Base-by-base conservation (phyloP, 2,797 vertebrate species). In the Graptemys geographica region DNA sequence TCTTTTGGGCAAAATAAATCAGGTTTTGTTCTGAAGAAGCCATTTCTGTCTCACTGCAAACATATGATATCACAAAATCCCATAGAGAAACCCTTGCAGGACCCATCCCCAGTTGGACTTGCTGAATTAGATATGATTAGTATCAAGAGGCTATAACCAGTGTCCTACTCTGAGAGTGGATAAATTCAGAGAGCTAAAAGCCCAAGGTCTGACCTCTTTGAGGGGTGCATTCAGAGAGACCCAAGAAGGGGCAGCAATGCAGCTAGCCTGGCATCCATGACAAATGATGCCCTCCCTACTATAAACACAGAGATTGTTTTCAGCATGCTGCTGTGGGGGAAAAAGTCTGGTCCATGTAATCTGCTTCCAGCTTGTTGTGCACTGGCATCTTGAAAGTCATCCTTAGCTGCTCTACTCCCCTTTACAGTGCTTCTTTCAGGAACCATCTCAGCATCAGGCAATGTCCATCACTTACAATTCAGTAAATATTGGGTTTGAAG, bases 331-430 rank as follows among this genome's bases (percentile, higher is more conserved):
- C 74, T 96, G 51, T 11, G 57, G 57, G 27, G 11, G 6, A 95
- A 91, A 91, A 94, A 96, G 89, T 92, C 33, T 91, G 27, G 90
- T 76, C 96, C 96, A 96, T 92, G 86, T 96, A 96, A 96, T 95
- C 52, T 89, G 90, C 52, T 87, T 31, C 92, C 56, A 16, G 11
- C 89, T 96, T 95, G 81, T 95, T 96, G 94, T 86, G 3, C 56
- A 37, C 96, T 88, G 92, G 93, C 89, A 94, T 96, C 94, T 96
- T 95, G 94, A 92, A 84, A 94, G 94, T 86, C 80, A 96, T 92
- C 90, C 59, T 89, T 81, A 59, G 80, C 0, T 87, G 83, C 57
- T 93, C 89, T 72, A 27, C 94, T 96, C 93, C 88, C 59, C 81
- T 96, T 94, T 95, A 56, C 92, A 96, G 84, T 69, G 82, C 88